Conservation (phyloP, 2,113 vertebrate species). For the human (Homo sapiens) region DNA sequence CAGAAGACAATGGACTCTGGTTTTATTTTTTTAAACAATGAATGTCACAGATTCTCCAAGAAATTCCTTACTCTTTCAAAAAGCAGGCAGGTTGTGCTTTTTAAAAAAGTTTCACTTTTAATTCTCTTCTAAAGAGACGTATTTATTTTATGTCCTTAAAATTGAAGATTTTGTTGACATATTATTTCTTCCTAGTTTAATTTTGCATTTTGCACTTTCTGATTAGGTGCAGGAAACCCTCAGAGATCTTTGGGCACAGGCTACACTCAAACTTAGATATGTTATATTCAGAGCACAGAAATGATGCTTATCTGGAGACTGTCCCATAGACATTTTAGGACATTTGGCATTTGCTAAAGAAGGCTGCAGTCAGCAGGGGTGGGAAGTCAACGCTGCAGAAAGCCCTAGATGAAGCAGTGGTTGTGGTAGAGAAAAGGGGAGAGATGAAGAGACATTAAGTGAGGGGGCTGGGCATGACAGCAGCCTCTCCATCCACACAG, state of each 20-base stretch:
- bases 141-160: not conserved
- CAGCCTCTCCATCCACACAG: not conserved
- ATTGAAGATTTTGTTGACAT: not conserved
- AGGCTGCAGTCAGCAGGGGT: not conserved
- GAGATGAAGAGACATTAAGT: not conserved
- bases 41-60: not conserved
- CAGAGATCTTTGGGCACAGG: not conserved
- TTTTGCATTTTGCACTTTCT: not conserved
- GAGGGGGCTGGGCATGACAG: not conserved
- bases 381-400: not conserved
- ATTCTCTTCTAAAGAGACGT: not conserved
- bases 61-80: not conserved
- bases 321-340: not conserved
- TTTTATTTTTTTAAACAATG: not conserved
- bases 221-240: not conserved
- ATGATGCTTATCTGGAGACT: slow-evolving; percentile 20
- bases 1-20: not conserved
- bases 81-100: not conserved
- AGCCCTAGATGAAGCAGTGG: not conserved
- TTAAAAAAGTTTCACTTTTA: not conserved
- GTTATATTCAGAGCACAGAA: slow-evolving; percentile 4
- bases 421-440: not conserved
- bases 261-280: not conserved
- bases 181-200: not conserved
- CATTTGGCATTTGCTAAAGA: slow-evolving; percentile 14